Evolutionary conservation across 2,888 invertebrate species (phyloP), one percentile per base, ranked within the genome.

Genomic region (Epistrophe eligans): DNA sequence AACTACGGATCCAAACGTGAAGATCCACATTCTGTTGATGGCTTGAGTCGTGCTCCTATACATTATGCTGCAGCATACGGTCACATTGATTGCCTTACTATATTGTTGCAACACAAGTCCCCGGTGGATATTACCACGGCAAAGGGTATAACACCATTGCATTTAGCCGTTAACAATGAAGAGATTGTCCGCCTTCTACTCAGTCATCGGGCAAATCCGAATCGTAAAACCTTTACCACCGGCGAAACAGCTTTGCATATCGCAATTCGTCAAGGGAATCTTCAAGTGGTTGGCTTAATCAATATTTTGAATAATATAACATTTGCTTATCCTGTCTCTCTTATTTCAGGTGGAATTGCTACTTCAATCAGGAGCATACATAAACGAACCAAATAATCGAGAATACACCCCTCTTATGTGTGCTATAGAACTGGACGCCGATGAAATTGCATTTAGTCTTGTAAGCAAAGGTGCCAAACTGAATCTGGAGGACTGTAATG

Each of bases 11-110:
- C 79, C 1, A 76, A 66, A 71, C 88, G 85, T 2, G 91, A 91
- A 81, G 92, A 92, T 90, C 91, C 92, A 0, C 92, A 93, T 80
- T 89, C 91, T 0, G 89, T 90, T 3, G 93, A 92, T 89, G 90
- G 90, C n/a, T 90, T 91, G 66, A 79, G 91, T 88, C 90, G 95
- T 89, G 95, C 95, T 81, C 96, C 96, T 0, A 91, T 96, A 76
- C 96, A 96, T 91, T 96, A 97, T 93, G 96, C 96, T 32, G 95
- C 95, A 15, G 95, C 95, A 85, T 94, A 95, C 89, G 96, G 96
- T 0, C 95, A 95, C 91, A 90, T 93, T 66, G 95, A 94, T 67
- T 95, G 95, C 90, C 94, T 95, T 0, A 93, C 94, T 72, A 93
- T 95, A 83, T 93, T 96, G 67, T 90, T 95, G 79, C 93, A 94